Evolutionary conservation across 2,888 invertebrate species (phyloP).

Genomic region (Scaptomyza caliginosa): DNA sequence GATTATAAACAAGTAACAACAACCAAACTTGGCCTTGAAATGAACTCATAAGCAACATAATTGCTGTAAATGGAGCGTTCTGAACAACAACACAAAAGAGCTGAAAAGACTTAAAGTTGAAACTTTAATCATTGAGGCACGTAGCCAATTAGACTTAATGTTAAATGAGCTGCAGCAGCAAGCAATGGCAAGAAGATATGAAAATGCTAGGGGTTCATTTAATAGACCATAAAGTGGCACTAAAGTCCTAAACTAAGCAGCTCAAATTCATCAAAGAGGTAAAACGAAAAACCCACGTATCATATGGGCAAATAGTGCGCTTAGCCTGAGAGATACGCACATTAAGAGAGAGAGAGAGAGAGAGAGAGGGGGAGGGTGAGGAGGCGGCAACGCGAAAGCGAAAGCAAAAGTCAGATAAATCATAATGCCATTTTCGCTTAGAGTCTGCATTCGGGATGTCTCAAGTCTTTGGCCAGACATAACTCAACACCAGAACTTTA

Average conservation of each 20-base stretch:
- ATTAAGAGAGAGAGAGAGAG: slow-evolving; percentile 54
- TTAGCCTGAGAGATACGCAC: slow-evolving; percentile 41
- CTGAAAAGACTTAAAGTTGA: not conserved
- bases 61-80: slow-evolving; percentile 15
- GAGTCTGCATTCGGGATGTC: slow-evolving; percentile 24
- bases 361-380: slow-evolving; percentile 13
- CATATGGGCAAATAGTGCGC: slow-evolving; percentile 26
- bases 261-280: slow-evolving; percentile 23
- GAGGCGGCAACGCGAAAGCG: not conserved
- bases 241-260: slow-evolving; percentile 5
- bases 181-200: slow-evolving; percentile 1
- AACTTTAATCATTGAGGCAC: slow-evolving; percentile 25
- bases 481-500: slow-evolving; percentile 48
- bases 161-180: slow-evolving; percentile 29
- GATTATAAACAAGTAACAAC: not conserved
- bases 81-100: slow-evolving; percentile 20
- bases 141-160: slow-evolving; percentile 33
- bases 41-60: slow-evolving; percentile 19
- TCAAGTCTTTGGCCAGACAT: slow-evolving; percentile 30
- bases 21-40: slow-evolving; percentile 24
- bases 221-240: slow-evolving; percentile 34
- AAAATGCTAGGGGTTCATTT: slow-evolving; percentile 30
- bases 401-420: slow-evolving; percentile 62
- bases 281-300: slow-evolving; percentile 25
- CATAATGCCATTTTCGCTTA: slow-evolving; percentile 69